These are phyloP conservation scores for Celastrina argiolus DNA, from an alignment of 2,888 invertebrate species.

Conservation along the genomic window DNA sequence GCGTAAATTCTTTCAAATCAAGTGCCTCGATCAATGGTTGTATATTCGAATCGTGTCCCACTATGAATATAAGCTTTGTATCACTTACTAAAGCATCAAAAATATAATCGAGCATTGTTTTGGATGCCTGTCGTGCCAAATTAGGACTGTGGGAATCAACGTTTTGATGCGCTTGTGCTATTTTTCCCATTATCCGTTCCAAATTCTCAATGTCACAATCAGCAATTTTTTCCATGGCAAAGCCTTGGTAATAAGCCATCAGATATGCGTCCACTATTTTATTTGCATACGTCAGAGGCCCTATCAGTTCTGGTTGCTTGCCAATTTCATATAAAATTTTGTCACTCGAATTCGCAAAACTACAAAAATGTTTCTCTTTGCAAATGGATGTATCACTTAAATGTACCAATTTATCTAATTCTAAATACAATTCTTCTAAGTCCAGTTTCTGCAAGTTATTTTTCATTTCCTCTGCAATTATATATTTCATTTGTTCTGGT, in stretches of 20 bases:
- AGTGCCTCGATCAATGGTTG: slow-evolving; percentile 45
- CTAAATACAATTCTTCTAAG: slow-evolving; percentile 41
- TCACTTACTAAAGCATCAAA: slow-evolving; percentile 36
- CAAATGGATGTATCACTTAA: slow-evolving; percentile 49
- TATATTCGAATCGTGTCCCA: slow-evolving; percentile 63
- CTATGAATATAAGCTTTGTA: slow-evolving; percentile 44
- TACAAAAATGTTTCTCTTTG: slow-evolving; percentile 43
- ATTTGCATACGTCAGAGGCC: slow-evolving; percentile 48
- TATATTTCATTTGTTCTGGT: slow-evolving; percentile 38
- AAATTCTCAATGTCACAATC: slow-evolving; percentile 51
- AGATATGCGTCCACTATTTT: slow-evolving; percentile 52
- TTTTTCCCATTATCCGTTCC: slow-evolving; percentile 40
- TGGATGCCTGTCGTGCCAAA: slow-evolving; percentile 44
- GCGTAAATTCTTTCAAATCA: slow-evolving; percentile 43
- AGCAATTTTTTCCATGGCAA: slow-evolving; percentile 45
- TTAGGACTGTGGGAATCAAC: slow-evolving; percentile 49
- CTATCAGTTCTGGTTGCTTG: slow-evolving; percentile 48
- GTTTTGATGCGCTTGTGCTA: slow-evolving; percentile 47
- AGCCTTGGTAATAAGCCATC: slow-evolving; percentile 61
- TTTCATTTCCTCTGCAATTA: slow-evolving; percentile 44
- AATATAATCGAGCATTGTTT: slow-evolving; percentile 48
- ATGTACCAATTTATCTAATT: slow-evolving; percentile 49
- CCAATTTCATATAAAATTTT: slow-evolving; percentile 42
- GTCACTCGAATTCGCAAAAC: slow-evolving; percentile 42
- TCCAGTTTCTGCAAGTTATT: slow-evolving; percentile 41